Evolutionary conservation across 1,140 invertebrate genomes (phyloP).

Genomic region (Meteorus sp.): DNA sequence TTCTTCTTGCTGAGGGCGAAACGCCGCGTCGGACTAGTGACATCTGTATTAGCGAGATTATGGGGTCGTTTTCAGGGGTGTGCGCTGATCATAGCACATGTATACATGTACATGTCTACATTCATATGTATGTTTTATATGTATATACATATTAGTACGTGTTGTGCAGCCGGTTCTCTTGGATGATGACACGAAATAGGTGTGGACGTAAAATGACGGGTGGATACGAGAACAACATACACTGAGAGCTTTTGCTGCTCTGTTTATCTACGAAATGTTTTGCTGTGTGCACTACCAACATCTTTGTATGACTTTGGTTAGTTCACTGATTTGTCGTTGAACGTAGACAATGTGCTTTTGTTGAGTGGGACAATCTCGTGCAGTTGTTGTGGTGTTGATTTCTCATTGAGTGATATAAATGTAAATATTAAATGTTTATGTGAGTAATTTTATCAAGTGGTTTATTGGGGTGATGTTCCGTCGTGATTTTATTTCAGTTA

Average conservation of each 20-base stretch:
- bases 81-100: slow-evolving; percentile 9
- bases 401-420: too few species aligned
- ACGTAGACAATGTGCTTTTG: slow-evolving; percentile 8
- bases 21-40: slow-evolving; percentile 25
- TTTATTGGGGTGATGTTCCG: too few species aligned
- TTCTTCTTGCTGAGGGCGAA: slow-evolving; percentile 9
- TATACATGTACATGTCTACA: slow-evolving; percentile 1
- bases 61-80: slow-evolving; percentile 28
- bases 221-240: not conserved
- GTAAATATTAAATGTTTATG: too few species aligned
- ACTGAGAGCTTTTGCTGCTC: not conserved
- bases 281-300: not conserved
- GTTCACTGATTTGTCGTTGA: slow-evolving; percentile 16
- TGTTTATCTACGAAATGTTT: not conserved
- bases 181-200: slow-evolving; percentile 27
- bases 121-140: not conserved
- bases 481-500: too few species aligned
- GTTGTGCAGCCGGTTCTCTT: slow-evolving; percentile 25
- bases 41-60: slow-evolving; percentile 39
- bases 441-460: too few species aligned
- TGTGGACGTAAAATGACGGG: slow-evolving; percentile 26
- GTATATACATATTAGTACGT: slow-evolving; percentile 22
- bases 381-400: slow-evolving; percentile 14
- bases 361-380: not conserved
- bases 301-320: not conserved